These are phyloP conservation scores for Diarsia mendica DNA, from an alignment of 2,888 invertebrate genomes.

Conservation along the genomic window DNA sequence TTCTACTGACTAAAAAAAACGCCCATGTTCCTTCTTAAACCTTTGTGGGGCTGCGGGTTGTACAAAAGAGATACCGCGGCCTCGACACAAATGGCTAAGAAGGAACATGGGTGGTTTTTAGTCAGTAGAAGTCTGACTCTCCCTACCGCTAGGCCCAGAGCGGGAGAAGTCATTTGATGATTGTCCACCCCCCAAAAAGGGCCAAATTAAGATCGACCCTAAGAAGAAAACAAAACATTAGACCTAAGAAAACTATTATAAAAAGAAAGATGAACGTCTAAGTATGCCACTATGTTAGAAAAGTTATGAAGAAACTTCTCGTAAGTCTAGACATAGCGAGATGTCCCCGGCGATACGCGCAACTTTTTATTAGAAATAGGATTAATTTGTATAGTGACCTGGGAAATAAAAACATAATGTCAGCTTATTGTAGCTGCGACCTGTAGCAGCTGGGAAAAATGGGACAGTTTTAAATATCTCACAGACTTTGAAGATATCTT, in stretches of 20 bases:
- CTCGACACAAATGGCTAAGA: no score
- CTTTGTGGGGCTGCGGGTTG: no score
- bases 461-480: constrained; percentile 3
- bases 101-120: no score
- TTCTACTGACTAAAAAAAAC: no score
- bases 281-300: constrained; percentile 26
- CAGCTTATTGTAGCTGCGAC: constrained; percentile 28
- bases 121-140: no score
- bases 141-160: no score
- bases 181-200: not conserved
- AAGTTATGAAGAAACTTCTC: constrained; percentile 41
- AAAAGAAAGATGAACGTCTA: constrained; percentile 11
- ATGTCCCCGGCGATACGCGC: constrained; percentile 6
- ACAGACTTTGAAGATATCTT: not conserved
- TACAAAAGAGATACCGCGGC: no score
- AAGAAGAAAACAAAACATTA: not conserved
- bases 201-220: not conserved
- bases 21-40: no score
- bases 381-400: constrained; percentile 45
- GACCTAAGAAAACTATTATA: not conserved
- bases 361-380: constrained; percentile 45
- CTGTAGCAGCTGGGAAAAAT: constrained; percentile 21
- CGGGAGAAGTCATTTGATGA: no score
- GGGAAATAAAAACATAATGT: constrained; percentile 29
- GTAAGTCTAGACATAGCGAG: constrained; percentile 32